A percentile compares a stretch with the other conserved stretches of the same genome.
phyloP scores from a whole-genome alignment of 2,888 invertebrate species.

The Eupithecia centaureata region DNA sequence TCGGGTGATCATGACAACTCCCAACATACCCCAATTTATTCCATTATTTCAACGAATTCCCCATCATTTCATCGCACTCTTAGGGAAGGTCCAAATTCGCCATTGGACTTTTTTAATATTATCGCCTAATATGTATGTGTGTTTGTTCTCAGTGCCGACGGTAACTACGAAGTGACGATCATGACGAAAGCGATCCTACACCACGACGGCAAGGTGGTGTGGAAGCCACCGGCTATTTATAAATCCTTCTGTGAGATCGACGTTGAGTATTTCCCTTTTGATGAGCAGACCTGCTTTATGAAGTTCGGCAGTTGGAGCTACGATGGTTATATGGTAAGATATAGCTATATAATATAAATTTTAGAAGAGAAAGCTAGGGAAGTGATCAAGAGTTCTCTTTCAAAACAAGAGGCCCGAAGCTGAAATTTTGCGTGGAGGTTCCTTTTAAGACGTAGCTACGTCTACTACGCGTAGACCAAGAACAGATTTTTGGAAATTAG shows the following conservation, averaged over 20 bases:
- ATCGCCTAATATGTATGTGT: background rate
- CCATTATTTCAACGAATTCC: too few species aligned
- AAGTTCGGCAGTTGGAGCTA: conserved; percentile 98
- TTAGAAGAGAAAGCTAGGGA: too few species aligned
- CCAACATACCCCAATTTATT: too few species aligned
- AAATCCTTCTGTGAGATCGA: conserved; percentile 98
- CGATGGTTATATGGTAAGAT: conserved; percentile 93
- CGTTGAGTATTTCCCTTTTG: conserved; percentile 97
- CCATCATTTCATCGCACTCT: background rate
- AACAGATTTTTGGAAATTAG: too few species aligned
- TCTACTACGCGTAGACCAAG: too few species aligned
- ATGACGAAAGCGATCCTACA: conserved; percentile 98
- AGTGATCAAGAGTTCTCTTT: too few species aligned
- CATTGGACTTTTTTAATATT: background rate
- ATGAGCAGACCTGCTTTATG: conserved; percentile 97
- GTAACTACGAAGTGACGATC: conserved; percentile 98
- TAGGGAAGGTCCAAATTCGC: too few species aligned
- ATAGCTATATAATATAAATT: conserved; percentile 2
- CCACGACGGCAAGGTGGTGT: conserved; percentile 95
- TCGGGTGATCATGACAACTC: too few species aligned
- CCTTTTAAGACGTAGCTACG: too few species aligned
- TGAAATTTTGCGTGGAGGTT: too few species aligned
- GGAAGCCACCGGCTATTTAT: conserved; percentile 99
- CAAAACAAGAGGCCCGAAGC: too few species aligned
- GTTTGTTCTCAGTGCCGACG: conserved; percentile 91